These are phyloP conservation scores for Lissocephala sabroskyi DNA, from an alignment of 2,888 invertebrate species.

Conservation along the genomic window DNA sequence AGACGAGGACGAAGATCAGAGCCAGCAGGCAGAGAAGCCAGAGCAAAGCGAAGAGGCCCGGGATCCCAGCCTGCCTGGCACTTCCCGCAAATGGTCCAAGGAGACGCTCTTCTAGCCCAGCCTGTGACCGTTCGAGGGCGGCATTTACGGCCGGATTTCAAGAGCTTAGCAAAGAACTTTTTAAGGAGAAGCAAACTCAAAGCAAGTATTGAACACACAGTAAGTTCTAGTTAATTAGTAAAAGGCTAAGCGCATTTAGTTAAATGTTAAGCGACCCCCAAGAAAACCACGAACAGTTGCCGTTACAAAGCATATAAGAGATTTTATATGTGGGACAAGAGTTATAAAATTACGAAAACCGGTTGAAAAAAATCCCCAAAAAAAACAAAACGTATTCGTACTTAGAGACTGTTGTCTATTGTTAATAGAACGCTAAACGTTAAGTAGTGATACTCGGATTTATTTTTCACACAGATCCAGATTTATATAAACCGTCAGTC, in stretches of 20 bases:
- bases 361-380: conserved; percentile 12
- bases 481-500: conserved; percentile 22
- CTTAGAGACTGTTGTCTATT: conserved; percentile 66
- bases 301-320: background rate
- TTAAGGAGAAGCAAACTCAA: conserved; percentile 3
- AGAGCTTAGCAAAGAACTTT: conserved; percentile 58
- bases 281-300: background rate
- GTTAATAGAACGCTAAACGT: conserved; percentile 59
- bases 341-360: background rate
- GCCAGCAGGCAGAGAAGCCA: conserved; percentile 31
- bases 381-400: conserved; percentile 64
- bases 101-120: conserved; percentile 84
- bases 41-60: conserved; percentile 46
- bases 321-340: too few species aligned
- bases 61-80: conserved; percentile 71
- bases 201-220: conserved; percentile 18
- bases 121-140: conserved; percentile 40
- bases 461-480: conserved; percentile 44
- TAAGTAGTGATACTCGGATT: conserved; percentile 65
- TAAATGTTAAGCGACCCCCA: conserved; percentile 6
- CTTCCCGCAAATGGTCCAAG: conserved; percentile 77
- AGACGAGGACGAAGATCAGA: conserved; percentile 34
- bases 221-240: conserved; percentile 12
- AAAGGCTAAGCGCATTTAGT: conserved; percentile 31
- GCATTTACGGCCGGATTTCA: conserved; percentile 25